phyloP scores from a whole-genome alignment of 2,888 invertebrate species.

The Euphydryas editha region DNA sequence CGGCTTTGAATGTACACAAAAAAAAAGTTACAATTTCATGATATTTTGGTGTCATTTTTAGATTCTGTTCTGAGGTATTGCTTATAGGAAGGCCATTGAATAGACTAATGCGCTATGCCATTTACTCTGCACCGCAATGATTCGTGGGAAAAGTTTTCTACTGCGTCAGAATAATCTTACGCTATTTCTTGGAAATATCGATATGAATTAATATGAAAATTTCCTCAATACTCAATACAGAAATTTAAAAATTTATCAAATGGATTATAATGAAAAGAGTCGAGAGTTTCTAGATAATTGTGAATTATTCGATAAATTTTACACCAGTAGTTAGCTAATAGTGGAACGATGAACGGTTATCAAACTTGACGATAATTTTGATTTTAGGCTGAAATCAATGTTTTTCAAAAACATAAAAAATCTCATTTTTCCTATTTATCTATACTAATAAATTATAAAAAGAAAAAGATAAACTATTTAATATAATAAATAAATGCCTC shows the following conservation, averaged over 20 bases:
- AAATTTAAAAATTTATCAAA: background rate
- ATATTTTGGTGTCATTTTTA: slow-evolving; percentile 13
- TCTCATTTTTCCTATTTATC: too few relatives aligned
- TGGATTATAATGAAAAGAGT: too few relatives aligned
- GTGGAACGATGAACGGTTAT: too few relatives aligned
- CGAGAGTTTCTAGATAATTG: too few relatives aligned
- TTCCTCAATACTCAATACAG: background rate
- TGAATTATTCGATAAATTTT: too few relatives aligned
- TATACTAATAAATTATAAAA: too few relatives aligned
- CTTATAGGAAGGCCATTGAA: slow-evolving; percentile 42
- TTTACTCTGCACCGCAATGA: slow-evolving; percentile 41
- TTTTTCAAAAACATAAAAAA: too few relatives aligned
- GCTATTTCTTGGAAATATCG: slow-evolving; percentile 32
- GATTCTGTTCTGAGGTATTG: slow-evolving; percentile 18
- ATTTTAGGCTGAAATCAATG: too few relatives aligned
- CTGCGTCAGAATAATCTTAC: slow-evolving; percentile 24
- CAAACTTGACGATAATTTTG: too few relatives aligned
- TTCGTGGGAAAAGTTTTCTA: slow-evolving; percentile 44
- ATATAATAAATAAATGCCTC: too few relatives aligned
- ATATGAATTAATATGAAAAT: slow-evolving; percentile 22
- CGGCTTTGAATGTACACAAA: background rate
- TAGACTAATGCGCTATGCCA: slow-evolving; percentile 48
- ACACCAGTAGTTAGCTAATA: too few relatives aligned
- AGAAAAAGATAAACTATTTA: too few relatives aligned
- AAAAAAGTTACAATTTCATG: background rate